phyloP scores from a whole-genome alignment of 2,888 invertebrate species.

The Miltochrista miniata region DNA sequence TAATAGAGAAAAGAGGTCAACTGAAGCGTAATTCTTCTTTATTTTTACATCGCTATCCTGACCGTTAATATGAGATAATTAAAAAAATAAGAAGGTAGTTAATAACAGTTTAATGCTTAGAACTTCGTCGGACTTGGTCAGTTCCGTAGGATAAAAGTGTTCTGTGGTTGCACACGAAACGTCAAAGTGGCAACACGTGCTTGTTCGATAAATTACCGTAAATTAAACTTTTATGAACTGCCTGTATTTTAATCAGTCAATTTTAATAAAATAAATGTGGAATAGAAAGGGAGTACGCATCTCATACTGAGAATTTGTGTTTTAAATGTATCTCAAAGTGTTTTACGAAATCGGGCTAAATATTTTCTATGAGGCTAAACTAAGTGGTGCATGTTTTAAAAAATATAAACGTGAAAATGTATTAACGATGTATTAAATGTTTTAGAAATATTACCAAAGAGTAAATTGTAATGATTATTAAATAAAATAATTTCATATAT shows the following conservation, averaged over 20 bases:
- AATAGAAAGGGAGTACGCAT: slow-evolving; percentile 3
- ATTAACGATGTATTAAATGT: slow-evolving; percentile 19
- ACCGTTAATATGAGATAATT: slow-evolving; percentile 27
- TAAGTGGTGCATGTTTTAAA: slow-evolving; percentile 52
- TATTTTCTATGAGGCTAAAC: slow-evolving; percentile 49
- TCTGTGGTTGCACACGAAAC: neutral
- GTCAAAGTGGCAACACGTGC: neutral
- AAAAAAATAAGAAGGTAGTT: slow-evolving; percentile 18
- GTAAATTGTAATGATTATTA: too few relatives aligned
- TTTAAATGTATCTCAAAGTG: slow-evolving; percentile 16
- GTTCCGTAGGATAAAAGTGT: too few relatives aligned
- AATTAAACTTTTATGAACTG: slow-evolving; percentile 14
- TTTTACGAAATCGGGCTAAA: slow-evolving; percentile 32
- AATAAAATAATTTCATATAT: neutral
- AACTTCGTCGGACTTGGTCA: neutral
- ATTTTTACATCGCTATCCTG: slow-evolving; percentile 21
- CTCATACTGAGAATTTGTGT: slow-evolving; percentile 17
- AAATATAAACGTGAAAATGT: slow-evolving; percentile 30
- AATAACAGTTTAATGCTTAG: slow-evolving; percentile 15
- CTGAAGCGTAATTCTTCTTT: slow-evolving; percentile 53
- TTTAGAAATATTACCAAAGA: slow-evolving; percentile 20
- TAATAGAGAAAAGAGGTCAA: slow-evolving; percentile 65
- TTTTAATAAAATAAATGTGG: slow-evolving; percentile 18
- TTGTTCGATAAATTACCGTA: neutral
- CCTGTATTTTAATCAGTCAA: slow-evolving; percentile 28